phyloP scores from a whole-genome alignment of 2,797 vertebrate genomes.

The Chaenodraco wilsoni region DNA sequence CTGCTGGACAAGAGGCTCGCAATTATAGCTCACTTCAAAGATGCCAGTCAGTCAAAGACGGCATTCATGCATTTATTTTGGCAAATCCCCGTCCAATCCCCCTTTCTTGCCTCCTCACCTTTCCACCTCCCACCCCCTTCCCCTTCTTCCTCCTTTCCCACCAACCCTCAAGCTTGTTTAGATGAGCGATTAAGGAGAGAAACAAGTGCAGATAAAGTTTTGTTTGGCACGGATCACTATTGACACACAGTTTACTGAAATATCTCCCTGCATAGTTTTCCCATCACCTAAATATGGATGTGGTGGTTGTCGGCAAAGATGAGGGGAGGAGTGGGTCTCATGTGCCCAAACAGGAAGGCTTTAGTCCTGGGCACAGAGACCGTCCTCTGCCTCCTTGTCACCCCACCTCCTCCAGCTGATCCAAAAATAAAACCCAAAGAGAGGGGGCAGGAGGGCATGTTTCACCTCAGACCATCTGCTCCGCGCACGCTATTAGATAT shows the following conservation, averaged over 20 bases:
- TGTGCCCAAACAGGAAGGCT: conserved; percentile 74
- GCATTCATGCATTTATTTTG: conserved; percentile 85
- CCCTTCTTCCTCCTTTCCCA: conserved; percentile 74
- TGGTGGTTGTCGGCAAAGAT: conserved; percentile 72
- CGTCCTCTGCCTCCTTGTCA: conserved; percentile 62
- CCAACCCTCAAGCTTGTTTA: conserved; percentile 81
- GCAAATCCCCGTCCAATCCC: conserved; percentile 70
- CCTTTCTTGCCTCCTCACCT: conserved; percentile 71
- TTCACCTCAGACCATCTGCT: conserved; percentile 73
- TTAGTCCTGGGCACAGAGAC: conserved; percentile 66
- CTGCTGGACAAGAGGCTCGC: conserved; percentile 79
- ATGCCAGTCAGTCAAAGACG: conserved; percentile 81
- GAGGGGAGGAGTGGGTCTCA: conserved; percentile 69
- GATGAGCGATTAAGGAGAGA: conserved; percentile 83
- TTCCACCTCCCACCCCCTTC: conserved; percentile 66
- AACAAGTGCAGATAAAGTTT: conserved; percentile 85
- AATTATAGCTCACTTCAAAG: conserved; percentile 85
- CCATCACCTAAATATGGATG: conserved; percentile 73
- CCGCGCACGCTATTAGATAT: conserved; percentile 71
- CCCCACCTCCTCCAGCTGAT: conserved; percentile 66
- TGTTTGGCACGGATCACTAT: conserved; percentile 75
- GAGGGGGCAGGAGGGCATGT: conserved; percentile 56
- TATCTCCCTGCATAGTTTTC: conserved; percentile 75
- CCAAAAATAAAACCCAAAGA: conserved; percentile 73
- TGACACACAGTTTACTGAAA: conserved; percentile 82